Evolutionary conservation across 2,888 invertebrate genomes (phyloP).

Genomic region (Ptilodon capucinus): DNA sequence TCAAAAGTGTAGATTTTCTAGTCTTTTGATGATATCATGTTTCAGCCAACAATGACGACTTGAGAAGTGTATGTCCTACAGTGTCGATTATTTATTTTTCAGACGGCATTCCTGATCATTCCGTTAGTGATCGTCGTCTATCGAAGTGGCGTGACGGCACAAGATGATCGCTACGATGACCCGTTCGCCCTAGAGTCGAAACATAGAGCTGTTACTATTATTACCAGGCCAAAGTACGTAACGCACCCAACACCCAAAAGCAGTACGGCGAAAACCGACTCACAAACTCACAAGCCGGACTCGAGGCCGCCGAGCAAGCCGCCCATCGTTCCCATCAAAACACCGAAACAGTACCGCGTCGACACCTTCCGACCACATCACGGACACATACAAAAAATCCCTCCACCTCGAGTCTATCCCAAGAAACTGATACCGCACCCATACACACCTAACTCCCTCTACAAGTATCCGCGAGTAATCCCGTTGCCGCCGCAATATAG

Average conservation of each 20-base stretch:
- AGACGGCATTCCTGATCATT: slow-evolving; percentile 77
- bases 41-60: too few species aligned
- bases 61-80: too few species aligned
- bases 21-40: too few species aligned
- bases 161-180: slow-evolving; percentile 55
- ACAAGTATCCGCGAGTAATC: slow-evolving; percentile 63
- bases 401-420: slow-evolving; percentile 50
- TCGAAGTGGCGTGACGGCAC: slow-evolving; percentile 59
- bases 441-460: slow-evolving; percentile 54
- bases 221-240: slow-evolving; percentile 61
- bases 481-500: slow-evolving; percentile 50
- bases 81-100: slow-evolving; percentile 49
- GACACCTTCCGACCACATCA: slow-evolving; percentile 51
- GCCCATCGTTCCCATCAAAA: slow-evolving; percentile 55
- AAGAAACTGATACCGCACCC: slow-evolving; percentile 49
- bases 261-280: slow-evolving; percentile 37
- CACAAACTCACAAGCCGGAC: slow-evolving; percentile 48
- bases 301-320: slow-evolving; percentile 63
- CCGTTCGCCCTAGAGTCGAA: slow-evolving; percentile 68
- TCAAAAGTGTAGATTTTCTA: too few species aligned
- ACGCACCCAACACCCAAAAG: slow-evolving; percentile 28
- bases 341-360: slow-evolving; percentile 41
- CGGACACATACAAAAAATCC: slow-evolving; percentile 45
- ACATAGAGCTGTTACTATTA: slow-evolving; percentile 56
- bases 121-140: slow-evolving; percentile 74